phyloP scores from a whole-genome alignment of 2,888 invertebrate genomes.

The Empis livida region DNA sequence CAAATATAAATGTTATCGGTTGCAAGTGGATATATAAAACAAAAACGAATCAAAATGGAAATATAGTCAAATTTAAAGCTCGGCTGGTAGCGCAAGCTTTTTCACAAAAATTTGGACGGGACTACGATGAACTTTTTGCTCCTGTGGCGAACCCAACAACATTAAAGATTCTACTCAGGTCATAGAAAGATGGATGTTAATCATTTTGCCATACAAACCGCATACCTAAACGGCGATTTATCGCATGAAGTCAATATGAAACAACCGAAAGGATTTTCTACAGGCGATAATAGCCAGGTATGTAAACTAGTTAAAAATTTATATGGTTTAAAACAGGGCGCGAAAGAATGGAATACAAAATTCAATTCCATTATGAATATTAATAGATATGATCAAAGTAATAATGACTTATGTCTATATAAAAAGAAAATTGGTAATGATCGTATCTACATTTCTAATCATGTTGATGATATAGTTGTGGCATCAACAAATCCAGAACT shows the following conservation, averaged over 20 bases:
- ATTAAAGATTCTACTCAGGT: background rate
- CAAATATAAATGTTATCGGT: background rate
- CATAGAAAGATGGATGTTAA: background rate
- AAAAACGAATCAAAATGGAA: background rate
- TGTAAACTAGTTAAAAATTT: constrained; percentile 1
- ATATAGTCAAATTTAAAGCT: constrained; percentile 1
- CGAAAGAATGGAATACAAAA: constrained; percentile 2
- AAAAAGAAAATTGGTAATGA: background rate
- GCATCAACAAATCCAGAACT: background rate
- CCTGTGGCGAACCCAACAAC: constrained; percentile 1
- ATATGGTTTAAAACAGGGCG: constrained; percentile 1
- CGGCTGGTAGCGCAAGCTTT: constrained; percentile 4
- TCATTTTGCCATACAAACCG: background rate
- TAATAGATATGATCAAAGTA: background rate
- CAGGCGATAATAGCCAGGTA: background rate
- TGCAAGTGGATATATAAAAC: background rate
- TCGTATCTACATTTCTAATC: background rate
- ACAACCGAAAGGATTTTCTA: background rate
- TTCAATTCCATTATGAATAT: background rate
- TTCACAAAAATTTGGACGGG: constrained; percentile 2
- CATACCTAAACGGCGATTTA: constrained; percentile 1
- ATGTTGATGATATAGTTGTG: background rate
- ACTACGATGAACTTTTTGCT: constrained; percentile 6
- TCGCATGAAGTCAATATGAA: background rate
- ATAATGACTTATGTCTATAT: background rate